A percentile compares a stretch with the other conserved stretches of the same genome.
phyloP scores from a whole-genome alignment of 2,113 vertebrate genomes.

The Lophius piscatorius region DNA sequence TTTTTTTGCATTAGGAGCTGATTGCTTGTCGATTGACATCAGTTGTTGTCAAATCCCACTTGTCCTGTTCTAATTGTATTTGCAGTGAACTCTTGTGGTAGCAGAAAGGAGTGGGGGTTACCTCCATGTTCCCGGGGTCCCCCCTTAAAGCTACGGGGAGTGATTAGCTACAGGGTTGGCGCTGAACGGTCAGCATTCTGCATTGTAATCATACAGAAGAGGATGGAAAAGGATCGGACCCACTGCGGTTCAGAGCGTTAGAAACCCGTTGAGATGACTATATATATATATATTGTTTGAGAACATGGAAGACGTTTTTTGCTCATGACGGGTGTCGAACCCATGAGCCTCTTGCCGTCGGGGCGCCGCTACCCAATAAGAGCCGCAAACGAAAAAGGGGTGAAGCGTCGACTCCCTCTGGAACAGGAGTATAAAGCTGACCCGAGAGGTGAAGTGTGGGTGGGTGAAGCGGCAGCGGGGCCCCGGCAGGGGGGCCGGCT shows the following conservation, averaged over 20 bases:
- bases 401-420: slow-evolving; percentile 67
- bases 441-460: slow-evolving; percentile 76
- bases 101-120: no score
- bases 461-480: slow-evolving; percentile 52
- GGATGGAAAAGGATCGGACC: no score
- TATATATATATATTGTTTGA: no score
- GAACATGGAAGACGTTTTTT: no score
- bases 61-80: no score
- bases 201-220: slow-evolving; percentile 81
- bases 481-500: slow-evolving; percentile 52
- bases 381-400: slow-evolving; percentile 83
- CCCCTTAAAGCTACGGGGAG: slow-evolving; percentile 80
- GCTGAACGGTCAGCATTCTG: slow-evolving; percentile 66
- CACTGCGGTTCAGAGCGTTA: no score
- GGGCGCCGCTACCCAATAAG: slow-evolving; percentile 46
- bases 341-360: slow-evolving; percentile 25
- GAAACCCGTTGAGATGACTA: no score
- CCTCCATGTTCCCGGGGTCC: slow-evolving; percentile 73
- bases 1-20: no score
- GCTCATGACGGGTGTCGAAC: no score
- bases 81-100: no score
- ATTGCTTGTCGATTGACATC: no score
- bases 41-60: no score
- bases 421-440: slow-evolving; percentile 61
- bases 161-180: slow-evolving; percentile 75